Conservation (phyloP, 2,888 invertebrate genomes). For the Acheta domesticus region DNA sequence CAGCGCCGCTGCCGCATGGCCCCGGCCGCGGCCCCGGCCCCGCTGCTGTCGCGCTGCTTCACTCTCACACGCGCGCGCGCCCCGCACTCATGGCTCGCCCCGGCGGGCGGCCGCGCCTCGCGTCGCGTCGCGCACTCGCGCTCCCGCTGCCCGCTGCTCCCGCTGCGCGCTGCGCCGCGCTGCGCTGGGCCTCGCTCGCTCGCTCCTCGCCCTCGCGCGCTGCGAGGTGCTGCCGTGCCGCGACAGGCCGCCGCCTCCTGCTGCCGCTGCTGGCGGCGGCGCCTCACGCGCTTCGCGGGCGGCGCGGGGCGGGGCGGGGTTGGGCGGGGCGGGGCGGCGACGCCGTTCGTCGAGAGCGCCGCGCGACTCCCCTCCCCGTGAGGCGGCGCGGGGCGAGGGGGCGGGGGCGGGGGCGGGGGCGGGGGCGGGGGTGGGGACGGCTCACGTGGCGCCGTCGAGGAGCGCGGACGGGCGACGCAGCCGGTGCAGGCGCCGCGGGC, state of each 20-base stretch:
- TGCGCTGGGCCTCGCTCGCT: background rate
- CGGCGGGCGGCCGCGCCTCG: background rate
- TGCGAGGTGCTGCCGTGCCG: constrained; percentile 35
- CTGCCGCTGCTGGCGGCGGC: background rate
- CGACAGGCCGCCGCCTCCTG: constrained; percentile 40
- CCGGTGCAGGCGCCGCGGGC: constrained; percentile 24
- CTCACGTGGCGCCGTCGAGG: background rate
- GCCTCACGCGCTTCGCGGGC: background rate
- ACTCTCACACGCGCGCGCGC: constrained; percentile 40
- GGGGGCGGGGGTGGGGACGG: background rate
- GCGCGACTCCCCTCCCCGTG: background rate
- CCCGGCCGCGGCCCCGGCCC: background rate
- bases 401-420: no score
- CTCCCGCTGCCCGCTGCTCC: background rate
- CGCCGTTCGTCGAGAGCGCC: background rate
- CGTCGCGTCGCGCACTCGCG: background rate
- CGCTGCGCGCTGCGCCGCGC: background rate
- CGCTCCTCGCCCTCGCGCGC: background rate
- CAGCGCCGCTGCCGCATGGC: background rate
- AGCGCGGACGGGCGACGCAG: constrained; percentile 24
- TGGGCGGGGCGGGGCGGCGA: constrained; percentile 43
- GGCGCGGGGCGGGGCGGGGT: constrained; percentile 41
- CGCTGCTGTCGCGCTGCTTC: background rate
- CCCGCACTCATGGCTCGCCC: constrained; percentile 41
- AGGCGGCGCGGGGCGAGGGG: background rate